Percentiles rank a stretch among this genome's conserved stretches.
Evolutionary conservation across 2,888 invertebrate genomes (phyloP).

Genomic region (Sarcophaga rosellei): DNA sequence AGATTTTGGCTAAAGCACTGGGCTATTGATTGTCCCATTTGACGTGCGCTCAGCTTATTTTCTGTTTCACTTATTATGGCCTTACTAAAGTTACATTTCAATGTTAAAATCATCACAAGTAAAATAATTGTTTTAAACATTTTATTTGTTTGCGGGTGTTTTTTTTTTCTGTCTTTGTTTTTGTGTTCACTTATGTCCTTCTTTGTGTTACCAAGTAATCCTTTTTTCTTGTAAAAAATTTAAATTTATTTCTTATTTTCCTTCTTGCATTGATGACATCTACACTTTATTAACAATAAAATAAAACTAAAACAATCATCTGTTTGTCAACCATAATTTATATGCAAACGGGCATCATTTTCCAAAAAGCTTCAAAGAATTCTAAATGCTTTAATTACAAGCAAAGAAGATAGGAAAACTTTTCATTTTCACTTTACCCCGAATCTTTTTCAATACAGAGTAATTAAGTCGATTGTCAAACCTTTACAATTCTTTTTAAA

Average conservation of each 20-base stretch:
- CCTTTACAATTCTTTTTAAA: conserved; percentile 61
- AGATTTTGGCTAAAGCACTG: conserved; percentile 73
- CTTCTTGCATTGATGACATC: conserved; percentile 14
- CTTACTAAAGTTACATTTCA: conserved; percentile 12
- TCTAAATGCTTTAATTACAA: background rate
- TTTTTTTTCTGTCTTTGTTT: background rate
- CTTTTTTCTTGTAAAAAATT: background rate
- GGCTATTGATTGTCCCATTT: conserved; percentile 73
- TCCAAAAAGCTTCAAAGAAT: background rate
- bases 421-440: conserved; percentile 34
- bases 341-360: conserved; percentile 43
- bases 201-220: background rate
- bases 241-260: background rate
- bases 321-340: conserved; percentile 47
- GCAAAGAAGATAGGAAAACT: background rate
- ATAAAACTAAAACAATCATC: conserved; percentile 53
- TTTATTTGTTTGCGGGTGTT: too few relatives aligned
- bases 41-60: conserved; percentile 49
- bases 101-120: conserved; percentile 18
- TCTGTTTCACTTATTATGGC: conserved; percentile 29
- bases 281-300: conserved; percentile 25
- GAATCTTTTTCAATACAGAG: conserved; percentile 46
- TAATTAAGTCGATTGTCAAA: conserved; percentile 76
- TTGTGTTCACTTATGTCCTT: background rate
- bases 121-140: conserved; percentile 35